Evolutionary conservation across 2,797 vertebrate genomes (phyloP), one percentile per base, ranked within the genome.

Genomic region (Sebastes taczanowskii): DNA sequence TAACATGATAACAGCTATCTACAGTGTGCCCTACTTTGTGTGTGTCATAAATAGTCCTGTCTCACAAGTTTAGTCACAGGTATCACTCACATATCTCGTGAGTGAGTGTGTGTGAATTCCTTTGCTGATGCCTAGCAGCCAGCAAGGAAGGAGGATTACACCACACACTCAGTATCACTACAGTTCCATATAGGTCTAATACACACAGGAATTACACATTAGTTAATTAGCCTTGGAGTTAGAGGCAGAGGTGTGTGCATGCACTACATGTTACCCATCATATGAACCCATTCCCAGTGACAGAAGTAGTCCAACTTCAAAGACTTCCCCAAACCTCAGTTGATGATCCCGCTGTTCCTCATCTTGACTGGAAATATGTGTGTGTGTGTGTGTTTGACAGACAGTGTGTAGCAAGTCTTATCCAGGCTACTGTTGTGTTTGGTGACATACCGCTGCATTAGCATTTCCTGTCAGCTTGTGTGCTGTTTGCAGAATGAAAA

Each of bases 11-110:
- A 81, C 62, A 1, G 35, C 58, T 63, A 70, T 87, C 84, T 71
- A 6, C 68, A 62, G 22, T 29, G 58, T 83, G 85, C 35, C 87
- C 87, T 89, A 85, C 85, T 89, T 84, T 78, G n/a, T 80, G 62
- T 78, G 62, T 78, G 71, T 80, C 61, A 84, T 79, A 71, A 85
- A 86, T 88, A 86, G 56, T 86, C 58, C 69, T n/a, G 60, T 75
- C 59, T 78, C 35, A 42, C 68, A 60, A 16, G 55, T 82, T 89
- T 73, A 78, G 76, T 72, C 74, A 81, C 78, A 83, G 85, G 83
- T 86, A 75, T 84, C 65, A 11, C 68, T 74, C 49, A 11, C 67
- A 74, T 34, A 56, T 34, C 70, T 71, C n/a, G 8, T 53, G 53
- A 61, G 58, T 52, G 72, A 60, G 60, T 61, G 18, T 66, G 30